Evolutionary conservation across 2,888 invertebrate genomes (phyloP), one percentile per base, ranked within the genome.

Genomic region (Torymus tubicola): DNA sequence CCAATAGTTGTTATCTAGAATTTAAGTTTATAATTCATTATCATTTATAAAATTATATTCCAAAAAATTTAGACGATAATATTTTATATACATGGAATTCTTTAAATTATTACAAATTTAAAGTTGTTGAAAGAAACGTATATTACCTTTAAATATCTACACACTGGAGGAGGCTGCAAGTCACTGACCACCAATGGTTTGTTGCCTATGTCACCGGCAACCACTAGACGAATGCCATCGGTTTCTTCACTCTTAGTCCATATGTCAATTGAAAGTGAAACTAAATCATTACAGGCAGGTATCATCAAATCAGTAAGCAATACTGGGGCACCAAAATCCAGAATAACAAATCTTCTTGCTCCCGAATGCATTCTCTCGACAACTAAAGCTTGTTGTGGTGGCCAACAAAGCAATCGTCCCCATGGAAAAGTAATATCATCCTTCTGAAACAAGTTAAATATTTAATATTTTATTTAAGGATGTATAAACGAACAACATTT

Each of bases 341-440:
- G 92, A 13, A 97, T 96, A 78, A 98, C 97, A 92, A 96, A 97
- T 78, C 98, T 93, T n/a, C 98, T 92, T 0, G 97, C 98, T 75
- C 98, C 97, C 0, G 97, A 97, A 91, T 97, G 97, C 96, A 98
- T 97, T 79, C 97, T 93, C 89, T 98, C 98, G 64, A 98, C 96
- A 18, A 98, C 96, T 81, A 98, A 93, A 85, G 95, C 95, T 87
- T 97, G 96, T 84, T 96, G 96, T 42, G 97, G 95, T 65, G 96
- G 96, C 82, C 95, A 93, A 81, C 95, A 93, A 84, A 97, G 92
- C 72, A 96, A 92, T 87, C 95, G 95, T 87, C 95, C 95, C 95
- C 96, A 96, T 3, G 95, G 94, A 75, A 95, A 93, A 81, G 90
- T 86, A 83, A 87, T 83, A 70, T 91, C 90, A 57, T 91, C 89